Conservation (phyloP, 2,797 vertebrate species). For the Sciaenops ocellatus region DNA sequence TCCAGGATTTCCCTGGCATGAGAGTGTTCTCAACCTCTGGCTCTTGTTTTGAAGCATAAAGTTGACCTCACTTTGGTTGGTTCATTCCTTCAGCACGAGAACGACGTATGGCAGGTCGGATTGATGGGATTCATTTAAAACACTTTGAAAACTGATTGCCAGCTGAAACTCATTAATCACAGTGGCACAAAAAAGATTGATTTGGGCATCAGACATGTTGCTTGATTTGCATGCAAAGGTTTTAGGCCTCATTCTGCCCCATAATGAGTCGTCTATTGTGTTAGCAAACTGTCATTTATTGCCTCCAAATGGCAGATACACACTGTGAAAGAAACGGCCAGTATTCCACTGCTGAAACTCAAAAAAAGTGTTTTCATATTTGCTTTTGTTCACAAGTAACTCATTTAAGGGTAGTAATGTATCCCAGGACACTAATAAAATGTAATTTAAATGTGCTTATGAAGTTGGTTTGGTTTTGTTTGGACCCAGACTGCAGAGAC, state of each 20-base stretch:
- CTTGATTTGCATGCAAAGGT: constrained; percentile 31
- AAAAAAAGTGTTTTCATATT: constrained; percentile 17
- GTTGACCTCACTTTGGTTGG: background rate
- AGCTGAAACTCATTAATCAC: constrained; percentile 38
- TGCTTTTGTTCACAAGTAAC: background rate
- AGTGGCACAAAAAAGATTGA: constrained; percentile 34
- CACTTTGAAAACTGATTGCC: constrained; percentile 28
- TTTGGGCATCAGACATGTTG: constrained; percentile 16
- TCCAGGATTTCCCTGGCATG: background rate
- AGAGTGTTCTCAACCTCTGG: background rate
- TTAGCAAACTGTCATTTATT: constrained; percentile 4
- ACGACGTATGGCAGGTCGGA: background rate
- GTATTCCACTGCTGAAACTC: constrained; percentile 17
- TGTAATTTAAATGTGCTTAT: background rate
- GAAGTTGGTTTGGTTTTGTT: background rate
- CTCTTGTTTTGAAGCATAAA: background rate
- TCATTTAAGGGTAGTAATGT: background rate
- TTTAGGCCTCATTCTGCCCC: constrained; percentile 31
- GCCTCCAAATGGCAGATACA: background rate
- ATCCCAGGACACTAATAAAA: background rate
- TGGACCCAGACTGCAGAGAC: too few relatives aligned
- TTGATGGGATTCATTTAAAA: constrained; percentile 51
- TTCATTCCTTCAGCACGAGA: constrained; percentile 4
- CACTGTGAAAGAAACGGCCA: constrained; percentile 5
- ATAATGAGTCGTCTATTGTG: constrained; percentile 44